Base-by-base conservation (phyloP, 2,888 invertebrate species). In the Eupithecia inturbata region DNA sequence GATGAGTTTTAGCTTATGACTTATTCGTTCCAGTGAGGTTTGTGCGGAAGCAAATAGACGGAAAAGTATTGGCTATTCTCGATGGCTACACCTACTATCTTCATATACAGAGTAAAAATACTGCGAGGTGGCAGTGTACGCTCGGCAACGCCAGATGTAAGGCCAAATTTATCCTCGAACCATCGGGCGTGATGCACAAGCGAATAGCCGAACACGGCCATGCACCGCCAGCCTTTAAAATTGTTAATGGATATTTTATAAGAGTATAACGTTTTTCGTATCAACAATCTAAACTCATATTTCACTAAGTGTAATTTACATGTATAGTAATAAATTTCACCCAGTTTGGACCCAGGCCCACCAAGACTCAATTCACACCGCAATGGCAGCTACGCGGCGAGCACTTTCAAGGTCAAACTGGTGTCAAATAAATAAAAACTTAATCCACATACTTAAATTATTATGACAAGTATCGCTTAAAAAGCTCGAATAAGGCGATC, bases 1-100 rank as follows among this genome's bases (percentile, higher is more conserved):
- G 7, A 39, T 57, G 2, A 12, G 75, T n/a, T 53, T 7, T 45
- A 16, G 9, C 16, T 53, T 16, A 16, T 45, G 19, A 49, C 9
- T n/a, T 49, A 57, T 31, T 64, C 36, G 16, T 66, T 66, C 39
- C 14, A 41, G 39, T 66, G 39, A 66, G n/a, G 22, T 66, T 66
- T 36, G 66, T 66, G 10, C 66, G 39, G 14, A 66, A 66, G 16
- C n/a, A 22, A 66, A 1, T 3, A n/a, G 66, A 66, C 16, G 73
- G 73, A 39, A 74, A 74, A 12, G 39, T 36, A 9, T 26, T 77
- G 31, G 76, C 74, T 5, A 70, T 77, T 3, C 66, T 77, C 1
- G 28, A 74, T 12, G 74, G 74, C 14, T 74, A 70, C 68, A 68
- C 76, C 14, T 73, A 41, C 45, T 76, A 76, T 67, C 67, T 33